Evolutionary conservation across 2,797 vertebrate species (phyloP), one percentile per base, ranked within the genome.

Genomic region (Acomys russatus): DNA sequence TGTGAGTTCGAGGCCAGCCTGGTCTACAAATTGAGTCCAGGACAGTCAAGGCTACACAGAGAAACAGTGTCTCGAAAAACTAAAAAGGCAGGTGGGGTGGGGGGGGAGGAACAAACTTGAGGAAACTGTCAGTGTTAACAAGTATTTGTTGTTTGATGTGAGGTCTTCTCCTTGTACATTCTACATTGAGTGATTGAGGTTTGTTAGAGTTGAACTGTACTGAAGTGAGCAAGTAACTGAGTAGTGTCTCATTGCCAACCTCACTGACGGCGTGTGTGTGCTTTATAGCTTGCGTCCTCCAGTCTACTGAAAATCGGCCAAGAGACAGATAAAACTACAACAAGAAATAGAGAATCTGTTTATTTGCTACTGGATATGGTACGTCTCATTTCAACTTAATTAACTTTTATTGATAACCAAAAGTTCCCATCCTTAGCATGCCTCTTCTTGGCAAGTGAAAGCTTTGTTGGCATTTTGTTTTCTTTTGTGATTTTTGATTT

Each of bases 351-450:
- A 98, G 99, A 99, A 97, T 99, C 99, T 82, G 99, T 99, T 92
- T 99, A 99, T 98, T 98, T 99, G 97, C 99, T 99, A 95, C 99
- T 99, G 97, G 99, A 99, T 98, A 99, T 99, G 99, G 99, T 99
- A 98, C 99, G 99, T 94, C 70, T 92, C 59, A 35, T 90, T 35
- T 93, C 78, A 7, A 49, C 78, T 92, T 74, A 35, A 79, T 25
- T 82, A 8, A 66, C 77, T 92, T 77, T 97, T 74, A 15, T 88
- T 79, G 33, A 70, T 33, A 61, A 79, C 25, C 54, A 88, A 51
- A 25, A 51, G 30, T 87, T 94, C 0, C 44, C 22, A 0, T 3
- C 84, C 78, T 51, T 95, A 63, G 28, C 92, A 84, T 95, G 15
- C 76, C 0, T 86, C 88, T 68, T 93, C 73, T 90, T 83, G 56